A percentile compares a stretch with the other conserved stretches of the same genome.
Evolutionary conservation across 2,797 vertebrate genomes (phyloP).

Genomic region (Syngnathus acus): DNA sequence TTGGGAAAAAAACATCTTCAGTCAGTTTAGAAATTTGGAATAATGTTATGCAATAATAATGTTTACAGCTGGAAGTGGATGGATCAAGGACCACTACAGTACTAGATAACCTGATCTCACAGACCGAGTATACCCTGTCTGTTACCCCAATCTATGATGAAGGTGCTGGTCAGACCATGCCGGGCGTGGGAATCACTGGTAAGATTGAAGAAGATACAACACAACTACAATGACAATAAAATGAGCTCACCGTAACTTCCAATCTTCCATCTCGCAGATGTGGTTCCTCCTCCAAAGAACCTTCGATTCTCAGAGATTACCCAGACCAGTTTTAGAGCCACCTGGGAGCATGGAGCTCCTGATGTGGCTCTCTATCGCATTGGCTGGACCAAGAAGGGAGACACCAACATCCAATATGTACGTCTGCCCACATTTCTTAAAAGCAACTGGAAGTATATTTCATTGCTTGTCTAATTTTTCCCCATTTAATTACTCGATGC

Average conservation of each 20-base stretch:
- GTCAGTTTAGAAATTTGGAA: not conserved
- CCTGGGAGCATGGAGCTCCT: slow-evolving; percentile 90
- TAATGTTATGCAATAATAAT: not conserved
- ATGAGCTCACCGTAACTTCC: not conserved
- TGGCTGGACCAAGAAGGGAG: slow-evolving; percentile 79
- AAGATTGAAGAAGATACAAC: slow-evolving; percentile 25
- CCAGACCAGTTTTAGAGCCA: slow-evolving; percentile 82
- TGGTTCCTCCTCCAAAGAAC: slow-evolving; percentile 88
- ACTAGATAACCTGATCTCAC: slow-evolving; percentile 83
- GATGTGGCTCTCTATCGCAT: slow-evolving; percentile 93
- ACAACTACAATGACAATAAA: not conserved
- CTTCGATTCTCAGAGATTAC: slow-evolving; percentile 82
- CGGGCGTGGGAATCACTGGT: slow-evolving; percentile 82
- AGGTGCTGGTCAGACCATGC: slow-evolving; percentile 70
- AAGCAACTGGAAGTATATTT: not conserved
- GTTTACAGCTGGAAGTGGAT: slow-evolving; percentile 79
- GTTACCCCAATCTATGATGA: slow-evolving; percentile 85
- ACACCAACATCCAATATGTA: slow-evolving; percentile 61
- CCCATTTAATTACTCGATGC: not conserved
- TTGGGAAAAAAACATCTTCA: not conserved
- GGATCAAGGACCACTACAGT: slow-evolving; percentile 69
- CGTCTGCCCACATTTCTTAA: slow-evolving; percentile 21
- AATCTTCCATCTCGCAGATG: slow-evolving; percentile 59
- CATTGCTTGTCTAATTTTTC: not conserved
- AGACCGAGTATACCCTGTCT: slow-evolving; percentile 80